Conservation (phyloP, 2,888 invertebrate species). For the Polylopha cassiicola region DNA sequence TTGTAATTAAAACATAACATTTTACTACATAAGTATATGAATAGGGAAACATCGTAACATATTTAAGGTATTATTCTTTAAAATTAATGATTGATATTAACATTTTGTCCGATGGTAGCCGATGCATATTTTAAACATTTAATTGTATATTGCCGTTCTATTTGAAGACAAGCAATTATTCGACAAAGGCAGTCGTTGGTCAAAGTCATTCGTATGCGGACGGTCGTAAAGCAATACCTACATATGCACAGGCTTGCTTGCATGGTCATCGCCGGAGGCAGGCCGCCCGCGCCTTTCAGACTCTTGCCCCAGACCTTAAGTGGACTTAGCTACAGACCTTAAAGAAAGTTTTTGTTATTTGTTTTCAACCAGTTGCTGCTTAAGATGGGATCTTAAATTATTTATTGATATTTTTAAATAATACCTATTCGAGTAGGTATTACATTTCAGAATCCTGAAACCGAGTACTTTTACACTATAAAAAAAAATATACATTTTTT, state of each 20-base stretch:
- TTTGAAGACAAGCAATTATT: slow-evolving; percentile 12
- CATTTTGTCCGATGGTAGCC: too few relatives aligned
- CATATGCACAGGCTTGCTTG: slow-evolving; percentile 48
- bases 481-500: too few relatives aligned
- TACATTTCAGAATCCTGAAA: too few relatives aligned
- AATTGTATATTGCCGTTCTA: background rate
- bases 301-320: slow-evolving; percentile 7
- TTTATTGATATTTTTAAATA: slow-evolving; percentile 47
- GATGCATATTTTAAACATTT: too few relatives aligned
- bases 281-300: slow-evolving; percentile 42
- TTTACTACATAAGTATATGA: too few relatives aligned
- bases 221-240: slow-evolving; percentile 46
- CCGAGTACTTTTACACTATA: too few relatives aligned
- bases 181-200: slow-evolving; percentile 22
- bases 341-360: slow-evolving; percentile 1
- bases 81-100: too few relatives aligned
- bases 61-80: too few relatives aligned
- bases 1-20: too few relatives aligned
- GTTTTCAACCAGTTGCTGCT: background rate
- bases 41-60: too few relatives aligned
- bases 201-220: slow-evolving; percentile 28
- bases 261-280: slow-evolving; percentile 60
- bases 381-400: background rate
- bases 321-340: slow-evolving; percentile 5
- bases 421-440: too few relatives aligned